Conservation (phyloP, 2,888 invertebrate species). For the Lithodes maja region DNA sequence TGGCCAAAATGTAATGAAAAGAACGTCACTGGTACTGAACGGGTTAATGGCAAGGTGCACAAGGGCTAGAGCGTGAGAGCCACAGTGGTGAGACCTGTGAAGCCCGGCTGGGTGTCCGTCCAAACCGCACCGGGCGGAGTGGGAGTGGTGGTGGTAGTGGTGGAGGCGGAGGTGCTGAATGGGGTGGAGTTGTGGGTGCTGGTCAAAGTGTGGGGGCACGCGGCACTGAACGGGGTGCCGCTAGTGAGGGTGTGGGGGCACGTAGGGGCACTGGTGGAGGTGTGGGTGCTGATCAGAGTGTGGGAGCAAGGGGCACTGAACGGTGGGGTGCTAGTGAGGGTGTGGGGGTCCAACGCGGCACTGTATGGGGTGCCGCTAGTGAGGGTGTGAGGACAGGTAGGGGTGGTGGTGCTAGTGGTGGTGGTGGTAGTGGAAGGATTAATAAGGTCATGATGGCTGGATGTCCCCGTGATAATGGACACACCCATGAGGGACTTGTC, state of each 20-base stretch:
- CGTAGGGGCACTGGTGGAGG: not conserved
- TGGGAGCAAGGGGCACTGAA: constrained; percentile 54
- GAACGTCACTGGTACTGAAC: too few relatives aligned
- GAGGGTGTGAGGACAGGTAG: constrained; percentile 8
- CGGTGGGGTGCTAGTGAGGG: constrained; percentile 42
- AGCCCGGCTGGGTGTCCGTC: constrained; percentile 51
- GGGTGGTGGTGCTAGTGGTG: constrained; percentile 12
- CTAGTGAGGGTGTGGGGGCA: constrained; percentile 11
- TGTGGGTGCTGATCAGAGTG: constrained; percentile 26
- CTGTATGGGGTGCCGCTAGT: too few relatives aligned
- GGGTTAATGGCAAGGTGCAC: not conserved
- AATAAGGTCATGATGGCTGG: constrained; percentile 29
- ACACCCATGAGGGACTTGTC: constrained; percentile 66
- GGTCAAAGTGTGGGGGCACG: constrained; percentile 7
- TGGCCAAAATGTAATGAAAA: too few relatives aligned
- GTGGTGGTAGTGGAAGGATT: constrained; percentile 13
- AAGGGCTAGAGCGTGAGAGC: constrained; percentile 28
- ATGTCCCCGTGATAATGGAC: constrained; percentile 52
- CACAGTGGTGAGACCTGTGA: constrained; percentile 56
- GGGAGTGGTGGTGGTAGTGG: constrained; percentile 40
- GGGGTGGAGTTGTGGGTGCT: constrained; percentile 37
- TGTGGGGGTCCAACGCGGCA: constrained; percentile 30
- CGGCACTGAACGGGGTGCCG: not conserved
- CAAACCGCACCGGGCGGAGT: constrained; percentile 60
- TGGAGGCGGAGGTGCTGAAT: constrained; percentile 41